Evolutionary conservation across 2,888 invertebrate species (phyloP).

Genomic region (Therioaphis trifolii): DNA sequence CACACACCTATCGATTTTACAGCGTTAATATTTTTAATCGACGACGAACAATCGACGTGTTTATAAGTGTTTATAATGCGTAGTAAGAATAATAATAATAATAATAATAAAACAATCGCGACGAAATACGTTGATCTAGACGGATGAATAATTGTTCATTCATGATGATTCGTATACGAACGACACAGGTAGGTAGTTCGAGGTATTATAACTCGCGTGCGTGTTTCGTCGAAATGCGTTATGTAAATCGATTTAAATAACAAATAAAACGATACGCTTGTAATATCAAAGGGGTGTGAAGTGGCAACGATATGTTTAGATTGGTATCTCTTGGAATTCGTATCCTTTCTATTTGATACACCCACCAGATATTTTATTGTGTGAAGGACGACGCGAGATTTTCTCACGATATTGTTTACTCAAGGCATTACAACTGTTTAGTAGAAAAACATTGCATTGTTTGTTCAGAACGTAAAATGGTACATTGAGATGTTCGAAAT

Average conservation of each 20-base stretch:
- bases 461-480: conserved; percentile 12
- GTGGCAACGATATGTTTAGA: conserved; percentile 56
- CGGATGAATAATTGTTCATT: too few species aligned
- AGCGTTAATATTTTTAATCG: too few species aligned
- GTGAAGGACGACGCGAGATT: conserved; percentile 33
- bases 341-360: conserved; percentile 56
- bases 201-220: not conserved
- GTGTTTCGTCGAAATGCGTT: not conserved
- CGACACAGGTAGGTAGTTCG: not conserved
- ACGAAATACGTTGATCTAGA: too few species aligned
- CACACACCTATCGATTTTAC: too few species aligned
- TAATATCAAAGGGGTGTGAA: conserved; percentile 51
- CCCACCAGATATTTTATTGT: conserved; percentile 26
- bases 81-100: too few species aligned
- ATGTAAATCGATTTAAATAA: conserved; percentile 40
- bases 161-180: not conserved
- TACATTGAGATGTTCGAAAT: conserved; percentile 31
- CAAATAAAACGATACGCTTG: conserved; percentile 24
- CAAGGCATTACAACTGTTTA: conserved; percentile 39
- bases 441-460: conserved; percentile 36
- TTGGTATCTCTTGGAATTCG: conserved; percentile 46
- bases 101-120: too few species aligned
- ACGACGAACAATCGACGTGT: too few species aligned
- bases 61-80: too few species aligned
- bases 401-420: conserved; percentile 46